Evolutionary conservation across 2,888 invertebrate species (phyloP).

Genomic region (Spisula solida): DNA sequence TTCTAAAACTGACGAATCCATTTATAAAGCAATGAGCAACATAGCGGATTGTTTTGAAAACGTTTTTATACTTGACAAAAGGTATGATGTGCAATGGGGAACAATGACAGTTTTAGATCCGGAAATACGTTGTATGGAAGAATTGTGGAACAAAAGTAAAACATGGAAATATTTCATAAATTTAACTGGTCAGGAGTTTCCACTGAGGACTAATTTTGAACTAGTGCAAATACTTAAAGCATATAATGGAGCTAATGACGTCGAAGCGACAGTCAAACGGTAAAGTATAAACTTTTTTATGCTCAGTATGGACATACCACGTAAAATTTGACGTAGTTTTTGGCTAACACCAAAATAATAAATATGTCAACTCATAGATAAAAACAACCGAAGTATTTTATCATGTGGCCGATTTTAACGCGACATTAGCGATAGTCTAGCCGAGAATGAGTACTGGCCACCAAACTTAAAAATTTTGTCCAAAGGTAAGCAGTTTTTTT

Average conservation of each 20-base stretch:
- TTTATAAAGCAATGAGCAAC: constrained; percentile 73
- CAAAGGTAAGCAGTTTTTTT: too few relatives aligned
- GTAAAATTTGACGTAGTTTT: too few relatives aligned
- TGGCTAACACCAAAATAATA: too few relatives aligned
- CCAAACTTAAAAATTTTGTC: too few relatives aligned
- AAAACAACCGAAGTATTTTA: too few relatives aligned
- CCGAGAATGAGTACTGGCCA: too few relatives aligned
- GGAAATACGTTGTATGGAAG: constrained; percentile 83
- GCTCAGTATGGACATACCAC: too few relatives aligned
- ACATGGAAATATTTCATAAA: constrained; percentile 86
- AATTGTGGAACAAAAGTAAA: constrained; percentile 72
- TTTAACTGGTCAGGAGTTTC: constrained; percentile 84
- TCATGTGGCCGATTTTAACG: too few relatives aligned
- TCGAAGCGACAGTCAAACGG: constrained; percentile 76
- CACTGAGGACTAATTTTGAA: constrained; percentile 84
- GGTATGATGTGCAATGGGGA: constrained; percentile 81
- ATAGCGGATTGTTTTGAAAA: constrained; percentile 83
- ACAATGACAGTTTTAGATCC: constrained; percentile 82
- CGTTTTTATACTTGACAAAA: constrained; percentile 79
- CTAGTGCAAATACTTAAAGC: constrained; percentile 81
- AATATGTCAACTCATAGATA: too few relatives aligned
- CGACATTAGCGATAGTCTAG: too few relatives aligned
- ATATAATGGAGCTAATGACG: constrained; percentile 84
- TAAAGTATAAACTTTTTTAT: constrained; percentile 42
- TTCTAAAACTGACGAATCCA: constrained; percentile 72